Evolutionary conservation across 2,797 vertebrate genomes (phyloP), one percentile per base, ranked within the genome.

Genomic region (Acanthurus leucopareius): DNA sequence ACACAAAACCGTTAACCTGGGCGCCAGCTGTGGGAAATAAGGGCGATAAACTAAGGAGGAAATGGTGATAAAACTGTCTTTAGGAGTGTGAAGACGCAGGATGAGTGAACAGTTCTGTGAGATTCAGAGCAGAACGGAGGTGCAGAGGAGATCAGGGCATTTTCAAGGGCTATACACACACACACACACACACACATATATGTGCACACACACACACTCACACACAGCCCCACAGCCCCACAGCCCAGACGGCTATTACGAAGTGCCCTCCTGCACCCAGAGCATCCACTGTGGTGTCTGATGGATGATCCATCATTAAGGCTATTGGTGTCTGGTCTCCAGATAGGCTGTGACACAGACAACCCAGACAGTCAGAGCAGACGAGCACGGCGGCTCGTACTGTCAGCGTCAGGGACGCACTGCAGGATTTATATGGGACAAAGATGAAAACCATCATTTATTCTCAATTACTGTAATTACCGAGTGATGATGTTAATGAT

Each of bases 221-320:
- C 59, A 62, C 54, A 56, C 60, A 67, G 25, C 25, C 57, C 49
- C 54, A 56, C 60, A 67, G 25, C 25, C 57, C 49, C n/a, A 68
- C 72, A 79, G 71, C 48, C 56, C 61, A 74, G 80, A 85, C 83
- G 82, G 69, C 79, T 84, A 89, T 90, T 86, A 87, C 57, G 28
- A 88, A 87, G 64, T 84, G 83, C 77, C 82, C 75, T 77, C 69
- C 68, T 80, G 66, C 2, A 67, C 79, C 49, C 67, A 42, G 62
- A 69, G 76, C 22, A n/a, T 85, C 83, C 75, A 84, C 77, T 83
- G 85, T 67, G 80, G 84, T 54, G 51, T 77, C 69, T 91, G 84
- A 90, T 86, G 83, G 83, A 89, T 87, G 88, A 86, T 72, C 88
- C 85, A 85, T 92, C 88, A 90, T 79, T 53, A 56, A 63, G 75